phyloP scores from a whole-genome alignment of 2,113 vertebrate genomes.

The Microcebus ravelobensis region DNA sequence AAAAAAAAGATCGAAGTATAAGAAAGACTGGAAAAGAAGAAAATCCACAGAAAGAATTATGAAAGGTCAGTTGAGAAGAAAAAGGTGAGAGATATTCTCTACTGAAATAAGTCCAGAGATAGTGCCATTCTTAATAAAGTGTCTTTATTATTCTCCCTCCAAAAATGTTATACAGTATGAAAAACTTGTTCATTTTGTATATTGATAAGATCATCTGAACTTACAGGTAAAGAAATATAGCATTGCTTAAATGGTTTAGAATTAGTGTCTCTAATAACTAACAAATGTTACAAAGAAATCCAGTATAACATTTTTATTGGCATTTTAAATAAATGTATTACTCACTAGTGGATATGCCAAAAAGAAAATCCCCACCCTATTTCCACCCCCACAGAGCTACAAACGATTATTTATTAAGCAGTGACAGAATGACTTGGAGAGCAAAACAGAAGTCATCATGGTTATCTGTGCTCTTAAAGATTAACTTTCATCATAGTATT shows the following conservation, averaged over 20 bases:
- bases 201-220: constrained; percentile 45
- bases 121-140: not conserved
- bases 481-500: constrained; percentile 25
- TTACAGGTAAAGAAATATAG: constrained; percentile 53
- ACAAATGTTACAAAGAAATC: constrained; percentile 74
- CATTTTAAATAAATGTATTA: constrained; percentile 79
- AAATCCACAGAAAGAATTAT: constrained; percentile 5
- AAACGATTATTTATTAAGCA: constrained; percentile 75
- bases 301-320: constrained; percentile 79
- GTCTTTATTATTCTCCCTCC: not conserved
- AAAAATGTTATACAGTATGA: not conserved
- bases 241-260: constrained; percentile 46
- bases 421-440: constrained; percentile 69
- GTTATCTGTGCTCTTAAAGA: constrained; percentile 61
- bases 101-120: not conserved
- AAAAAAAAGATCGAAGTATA: not conserved
- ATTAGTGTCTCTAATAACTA: constrained; percentile 71
- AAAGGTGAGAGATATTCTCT: constrained; percentile 7
- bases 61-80: not conserved
- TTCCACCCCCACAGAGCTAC: constrained; percentile 71
- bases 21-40: not conserved
- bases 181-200: constrained; percentile 4
- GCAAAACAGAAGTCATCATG: constrained; percentile 67
- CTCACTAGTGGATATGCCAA: constrained; percentile 72
- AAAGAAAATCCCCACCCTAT: constrained; percentile 76